Percentiles rank a stretch among this genome's conserved stretches.
phyloP scores from a whole-genome alignment of 2,888 invertebrate genomes.

The Cryptops parisi region DNA sequence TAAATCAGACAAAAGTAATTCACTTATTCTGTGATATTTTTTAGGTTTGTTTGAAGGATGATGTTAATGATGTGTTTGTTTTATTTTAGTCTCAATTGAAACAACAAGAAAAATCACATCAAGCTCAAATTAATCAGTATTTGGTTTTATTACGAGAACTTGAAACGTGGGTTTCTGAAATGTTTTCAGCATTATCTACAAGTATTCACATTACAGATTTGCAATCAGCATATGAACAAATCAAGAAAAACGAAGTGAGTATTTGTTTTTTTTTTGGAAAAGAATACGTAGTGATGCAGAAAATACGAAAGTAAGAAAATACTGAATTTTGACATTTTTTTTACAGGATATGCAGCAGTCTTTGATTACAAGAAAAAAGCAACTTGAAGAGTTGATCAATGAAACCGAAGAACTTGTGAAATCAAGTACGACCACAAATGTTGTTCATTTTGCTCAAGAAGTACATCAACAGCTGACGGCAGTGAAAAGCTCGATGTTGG shows the following conservation, averaged over 20 bases:
- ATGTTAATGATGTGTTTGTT: neutral
- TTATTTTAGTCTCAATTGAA: neutral
- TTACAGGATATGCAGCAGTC: constrained; percentile 13
- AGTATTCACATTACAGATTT: constrained; percentile 12
- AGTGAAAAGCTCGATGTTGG: constrained; percentile 16
- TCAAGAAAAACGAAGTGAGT: constrained; percentile 13
- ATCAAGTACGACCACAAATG: constrained; percentile 22
- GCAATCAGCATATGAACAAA: constrained; percentile 12
- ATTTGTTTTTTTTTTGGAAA: constrained; percentile 1
- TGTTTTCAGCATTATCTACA: constrained; percentile 9
- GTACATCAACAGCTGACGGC: constrained; percentile 20
- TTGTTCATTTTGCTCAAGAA: constrained; percentile 28
- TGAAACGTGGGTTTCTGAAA: constrained; percentile 36
- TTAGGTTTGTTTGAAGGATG: neutral
- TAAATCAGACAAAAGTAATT: too few species aligned
- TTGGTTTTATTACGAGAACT: constrained; percentile 13
- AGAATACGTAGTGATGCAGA: too few species aligned
- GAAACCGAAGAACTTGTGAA: constrained; percentile 38
- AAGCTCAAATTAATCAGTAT: constrained; percentile 14
- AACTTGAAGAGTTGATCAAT: constrained; percentile 36
- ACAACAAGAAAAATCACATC: constrained; percentile 37
- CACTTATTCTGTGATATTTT: too few species aligned
- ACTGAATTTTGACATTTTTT: neutral
- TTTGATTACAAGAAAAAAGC: constrained; percentile 27
- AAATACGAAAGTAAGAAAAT: too few species aligned